Percentiles rank a stretch among this genome's conserved stretches.
These are phyloP conservation scores for Bombus ignitus DNA, from an alignment of 1,140 invertebrate species.

Conservation along the genomic window DNA sequence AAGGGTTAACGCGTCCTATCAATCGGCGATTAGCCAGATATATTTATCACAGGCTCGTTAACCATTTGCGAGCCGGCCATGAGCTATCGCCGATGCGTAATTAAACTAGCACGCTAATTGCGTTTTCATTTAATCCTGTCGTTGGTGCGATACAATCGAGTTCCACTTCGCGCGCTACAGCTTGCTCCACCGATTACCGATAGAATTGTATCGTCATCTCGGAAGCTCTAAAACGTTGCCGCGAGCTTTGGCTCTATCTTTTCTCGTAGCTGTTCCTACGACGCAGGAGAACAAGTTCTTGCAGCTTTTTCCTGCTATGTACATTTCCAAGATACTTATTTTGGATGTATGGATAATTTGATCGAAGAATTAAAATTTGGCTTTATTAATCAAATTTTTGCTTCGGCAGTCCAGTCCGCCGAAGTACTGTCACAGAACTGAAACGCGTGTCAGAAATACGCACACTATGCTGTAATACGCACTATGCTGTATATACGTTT, in stretches of 20 bases:
- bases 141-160: slow-evolving; percentile 45
- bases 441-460: too few relatives aligned
- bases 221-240: background rate
- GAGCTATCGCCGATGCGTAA: slow-evolving; percentile 50
- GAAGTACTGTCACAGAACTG: too few relatives aligned
- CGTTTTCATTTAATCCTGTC: slow-evolving; percentile 63
- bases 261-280: too few relatives aligned
- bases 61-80: slow-evolving; percentile 26
- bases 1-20: slow-evolving; percentile 7
- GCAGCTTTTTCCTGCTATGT: too few relatives aligned
- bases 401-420: too few relatives aligned
- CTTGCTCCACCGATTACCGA: background rate
- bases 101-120: slow-evolving; percentile 63
- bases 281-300: too few relatives aligned
- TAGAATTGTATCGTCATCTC: slow-evolving; percentile 7
- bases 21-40: slow-evolving; percentile 15
- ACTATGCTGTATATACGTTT: too few relatives aligned
- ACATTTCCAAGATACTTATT: too few relatives aligned
- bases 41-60: slow-evolving; percentile 49
- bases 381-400: too few relatives aligned
- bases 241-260: background rate
- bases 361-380: too few relatives aligned
- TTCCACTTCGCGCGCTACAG: background rate
- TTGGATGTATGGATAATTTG: too few relatives aligned
- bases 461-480: too few relatives aligned